phyloP scores from a whole-genome alignment of 1,140 invertebrate genomes.

The Aphaenogaster rudis region DNA sequence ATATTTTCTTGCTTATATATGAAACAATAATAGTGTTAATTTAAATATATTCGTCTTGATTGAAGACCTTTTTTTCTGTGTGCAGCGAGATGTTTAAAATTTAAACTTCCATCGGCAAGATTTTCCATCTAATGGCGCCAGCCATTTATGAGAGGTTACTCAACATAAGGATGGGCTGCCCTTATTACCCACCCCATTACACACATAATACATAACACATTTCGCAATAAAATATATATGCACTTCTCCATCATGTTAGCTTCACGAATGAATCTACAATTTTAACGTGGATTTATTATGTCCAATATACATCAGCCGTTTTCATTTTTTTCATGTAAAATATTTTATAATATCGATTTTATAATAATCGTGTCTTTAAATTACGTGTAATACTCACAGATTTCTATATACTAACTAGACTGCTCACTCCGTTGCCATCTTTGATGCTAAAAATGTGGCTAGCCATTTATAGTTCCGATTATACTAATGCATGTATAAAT shows the following conservation, averaged over 20 bases:
- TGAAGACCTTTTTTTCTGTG: no score
- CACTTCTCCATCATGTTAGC: constrained; percentile 5
- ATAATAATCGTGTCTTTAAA: background rate
- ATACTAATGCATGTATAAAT: no score
- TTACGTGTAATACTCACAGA: background rate
- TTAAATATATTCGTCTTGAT: no score
- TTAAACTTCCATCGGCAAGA: constrained; percentile 50
- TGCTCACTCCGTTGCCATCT: no score
- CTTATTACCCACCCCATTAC: constrained; percentile 36
- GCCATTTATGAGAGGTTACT: constrained; percentile 42
- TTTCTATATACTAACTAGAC: no score
- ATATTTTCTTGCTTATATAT: no score
- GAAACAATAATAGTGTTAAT: no score
- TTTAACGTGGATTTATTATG: constrained; percentile 38
- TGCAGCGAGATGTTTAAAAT: constrained; percentile 30
- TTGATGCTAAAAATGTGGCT: no score
- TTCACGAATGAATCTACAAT: constrained; percentile 50
- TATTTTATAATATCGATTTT: background rate
- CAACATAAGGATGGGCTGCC: background rate
- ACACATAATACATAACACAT: constrained; percentile 24
- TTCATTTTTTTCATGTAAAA: background rate
- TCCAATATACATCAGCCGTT: background rate
- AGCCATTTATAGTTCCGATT: no score
- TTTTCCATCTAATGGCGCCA: constrained; percentile 25
- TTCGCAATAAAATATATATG: constrained; percentile 14